A percentile compares a stretch with the other conserved stretches of the same genome.
Evolutionary conservation across 2,797 vertebrate genomes (phyloP).

Genomic region (Eupleurogrammus muticus): DNA sequence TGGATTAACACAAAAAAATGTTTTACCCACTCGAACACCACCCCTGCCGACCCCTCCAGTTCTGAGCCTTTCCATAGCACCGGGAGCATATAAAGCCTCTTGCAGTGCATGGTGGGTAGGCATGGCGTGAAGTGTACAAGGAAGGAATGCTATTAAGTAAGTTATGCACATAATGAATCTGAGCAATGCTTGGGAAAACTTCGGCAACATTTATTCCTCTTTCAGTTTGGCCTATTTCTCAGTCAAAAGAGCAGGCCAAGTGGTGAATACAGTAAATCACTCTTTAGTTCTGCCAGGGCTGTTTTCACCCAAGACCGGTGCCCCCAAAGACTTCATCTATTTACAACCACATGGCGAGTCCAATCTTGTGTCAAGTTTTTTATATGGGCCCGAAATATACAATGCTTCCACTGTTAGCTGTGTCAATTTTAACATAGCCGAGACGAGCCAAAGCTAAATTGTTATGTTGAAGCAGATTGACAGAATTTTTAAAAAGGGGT

Average conservation of each 20-base stretch:
- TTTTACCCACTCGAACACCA: conserved; percentile 47
- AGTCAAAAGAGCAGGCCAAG: conserved; percentile 74
- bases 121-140: conserved; percentile 78
- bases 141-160: conserved; percentile 85
- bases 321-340: conserved; percentile 69
- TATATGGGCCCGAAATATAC: conserved; percentile 64
- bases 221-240: conserved; percentile 72
- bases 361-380: conserved; percentile 63
- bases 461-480: conserved; percentile 29
- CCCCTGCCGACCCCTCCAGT: conserved; percentile 57
- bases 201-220: conserved; percentile 76
- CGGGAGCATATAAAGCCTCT: conserved; percentile 73
- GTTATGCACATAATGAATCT: conserved; percentile 86
- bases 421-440: conserved; percentile 43
- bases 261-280: conserved; percentile 81
- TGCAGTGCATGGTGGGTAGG: conserved; percentile 81
- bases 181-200: conserved; percentile 84
- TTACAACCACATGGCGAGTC: conserved; percentile 59
- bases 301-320: conserved; percentile 65
- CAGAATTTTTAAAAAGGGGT: conserved; percentile 41
- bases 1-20: conserved; percentile 43
- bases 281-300: conserved; percentile 77
- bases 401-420: conserved; percentile 50
- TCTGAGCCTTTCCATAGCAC: conserved; percentile 63
- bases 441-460: conserved; percentile 37